These are phyloP conservation scores for Drosophila eugracilis DNA, from an alignment of 1,140 invertebrate genomes.

Conservation along the genomic window DNA sequence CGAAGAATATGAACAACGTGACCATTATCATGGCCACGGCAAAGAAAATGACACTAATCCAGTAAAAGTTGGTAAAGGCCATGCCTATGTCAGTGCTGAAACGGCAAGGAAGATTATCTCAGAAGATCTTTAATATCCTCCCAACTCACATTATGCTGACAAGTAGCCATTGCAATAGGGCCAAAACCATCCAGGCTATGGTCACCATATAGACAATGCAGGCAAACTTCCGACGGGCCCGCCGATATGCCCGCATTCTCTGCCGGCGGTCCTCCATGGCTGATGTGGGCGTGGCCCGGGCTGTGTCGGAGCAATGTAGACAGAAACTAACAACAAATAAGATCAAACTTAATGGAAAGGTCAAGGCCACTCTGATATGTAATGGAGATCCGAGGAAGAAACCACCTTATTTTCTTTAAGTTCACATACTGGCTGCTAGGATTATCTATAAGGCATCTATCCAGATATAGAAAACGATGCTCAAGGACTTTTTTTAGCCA, in stretches of 20 bases:
- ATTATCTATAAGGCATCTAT: too few relatives aligned
- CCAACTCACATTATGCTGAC: slow-evolving; percentile 47
- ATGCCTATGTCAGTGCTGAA: background rate
- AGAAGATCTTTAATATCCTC: rapidly evolving
- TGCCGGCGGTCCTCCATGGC: slow-evolving; percentile 49
- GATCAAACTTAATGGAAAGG: slow-evolving; percentile 10
- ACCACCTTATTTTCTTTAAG: too few relatives aligned
- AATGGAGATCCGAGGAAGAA: background rate
- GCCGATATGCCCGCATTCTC: slow-evolving; percentile 32
- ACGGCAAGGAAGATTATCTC: background rate
- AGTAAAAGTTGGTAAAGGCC: slow-evolving; percentile 9
- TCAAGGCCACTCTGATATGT: slow-evolving; percentile 18
- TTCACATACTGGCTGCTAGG: too few relatives aligned
- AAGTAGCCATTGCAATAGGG: slow-evolving; percentile 45
- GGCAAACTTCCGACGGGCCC: slow-evolving; percentile 56
- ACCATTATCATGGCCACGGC: slow-evolving; percentile 29
- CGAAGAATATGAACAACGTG: slow-evolving; percentile 56
- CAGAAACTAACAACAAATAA: slow-evolving; percentile 14
- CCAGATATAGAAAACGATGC: too few relatives aligned
- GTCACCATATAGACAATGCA: slow-evolving; percentile 49
- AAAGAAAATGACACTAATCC: slow-evolving; percentile 55
- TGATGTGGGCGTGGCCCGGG: background rate
- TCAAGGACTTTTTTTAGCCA: too few relatives aligned
- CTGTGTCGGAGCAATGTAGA: background rate
- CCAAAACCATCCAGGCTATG: slow-evolving; percentile 44